Evolutionary conservation across 1,140 invertebrate genomes (phyloP).

Genomic region (Dryas iulia): DNA sequence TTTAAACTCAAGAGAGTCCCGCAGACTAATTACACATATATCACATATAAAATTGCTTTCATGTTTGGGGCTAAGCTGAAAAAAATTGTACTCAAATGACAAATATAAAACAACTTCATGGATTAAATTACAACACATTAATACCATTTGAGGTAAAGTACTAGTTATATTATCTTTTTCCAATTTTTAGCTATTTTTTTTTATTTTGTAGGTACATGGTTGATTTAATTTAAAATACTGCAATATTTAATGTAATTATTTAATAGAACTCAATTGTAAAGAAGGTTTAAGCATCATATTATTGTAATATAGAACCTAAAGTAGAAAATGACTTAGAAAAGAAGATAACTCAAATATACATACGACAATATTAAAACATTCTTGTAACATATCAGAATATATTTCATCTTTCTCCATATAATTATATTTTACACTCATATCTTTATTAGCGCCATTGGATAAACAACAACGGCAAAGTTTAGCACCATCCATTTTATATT

Average conservation of each 20-base stretch:
- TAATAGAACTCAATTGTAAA: background rate
- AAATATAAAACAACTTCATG: too few species aligned
- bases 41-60: slow-evolving; percentile 30
- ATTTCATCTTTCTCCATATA: slow-evolving; percentile 52
- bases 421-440: slow-evolving; percentile 42
- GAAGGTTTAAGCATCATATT: background rate
- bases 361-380: slow-evolving; percentile 67
- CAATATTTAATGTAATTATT: background rate
- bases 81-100: too few species aligned
- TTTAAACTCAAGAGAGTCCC: slow-evolving; percentile 31
- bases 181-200: too few species aligned
- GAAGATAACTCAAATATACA: slow-evolving; percentile 33
- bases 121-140: background rate
- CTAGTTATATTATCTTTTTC: too few species aligned
- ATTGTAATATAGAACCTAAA: background rate
- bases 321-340: background rate
- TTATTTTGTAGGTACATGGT: background rate
- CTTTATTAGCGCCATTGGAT: slow-evolving; percentile 47
- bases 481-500: slow-evolving; percentile 40
- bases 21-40: slow-evolving; percentile 25
- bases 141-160: too few species aligned
- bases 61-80: background rate
- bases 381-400: slow-evolving; percentile 61
- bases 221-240: background rate
- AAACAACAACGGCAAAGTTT: slow-evolving; percentile 62